A percentile compares a stretch with the other conserved stretches of the same genome.
Evolutionary conservation across 2,797 vertebrate genomes (phyloP).

Genomic region (Glyptemys insculpta): DNA sequence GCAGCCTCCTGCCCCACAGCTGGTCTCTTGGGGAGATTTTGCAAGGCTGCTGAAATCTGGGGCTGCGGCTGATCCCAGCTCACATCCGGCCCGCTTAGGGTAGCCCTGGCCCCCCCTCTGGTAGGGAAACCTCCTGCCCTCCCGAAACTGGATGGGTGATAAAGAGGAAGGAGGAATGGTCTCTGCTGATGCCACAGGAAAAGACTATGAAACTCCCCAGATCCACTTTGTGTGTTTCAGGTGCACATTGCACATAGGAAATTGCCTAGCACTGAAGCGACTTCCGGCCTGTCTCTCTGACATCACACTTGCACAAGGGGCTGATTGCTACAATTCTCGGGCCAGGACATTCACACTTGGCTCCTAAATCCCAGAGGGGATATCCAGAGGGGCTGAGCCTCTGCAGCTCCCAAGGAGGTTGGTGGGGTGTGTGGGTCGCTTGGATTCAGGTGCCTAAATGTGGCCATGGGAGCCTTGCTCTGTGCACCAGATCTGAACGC

Average conservation of each 20-base stretch:
- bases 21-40: not conserved
- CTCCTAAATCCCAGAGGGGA: not conserved
- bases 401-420: not conserved
- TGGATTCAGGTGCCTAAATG: not conserved
- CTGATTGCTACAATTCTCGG: not conserved
- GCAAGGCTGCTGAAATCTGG: not conserved
- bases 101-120: not conserved
- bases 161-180: not conserved
- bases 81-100: rapidly evolving
- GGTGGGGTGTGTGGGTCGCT: not conserved
- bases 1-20: not conserved
- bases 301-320: not conserved
- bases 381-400: not conserved
- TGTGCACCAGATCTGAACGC: not conserved
- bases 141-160: rapidly evolving
- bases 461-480: rapidly evolving
- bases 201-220: not conserved
- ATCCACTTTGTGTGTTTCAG: slow-evolving; percentile 4
- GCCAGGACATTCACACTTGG: not conserved
- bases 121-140: not conserved
- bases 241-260: not conserved
- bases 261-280: not conserved
- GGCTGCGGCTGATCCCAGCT: not conserved
- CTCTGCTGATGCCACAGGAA: not conserved
- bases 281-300: slow-evolving; percentile 8